Percentiles rank a stretch among this genome's conserved stretches.
phyloP scores from a whole-genome alignment of 2,888 invertebrate genomes.

The Oithona nana region DNA sequence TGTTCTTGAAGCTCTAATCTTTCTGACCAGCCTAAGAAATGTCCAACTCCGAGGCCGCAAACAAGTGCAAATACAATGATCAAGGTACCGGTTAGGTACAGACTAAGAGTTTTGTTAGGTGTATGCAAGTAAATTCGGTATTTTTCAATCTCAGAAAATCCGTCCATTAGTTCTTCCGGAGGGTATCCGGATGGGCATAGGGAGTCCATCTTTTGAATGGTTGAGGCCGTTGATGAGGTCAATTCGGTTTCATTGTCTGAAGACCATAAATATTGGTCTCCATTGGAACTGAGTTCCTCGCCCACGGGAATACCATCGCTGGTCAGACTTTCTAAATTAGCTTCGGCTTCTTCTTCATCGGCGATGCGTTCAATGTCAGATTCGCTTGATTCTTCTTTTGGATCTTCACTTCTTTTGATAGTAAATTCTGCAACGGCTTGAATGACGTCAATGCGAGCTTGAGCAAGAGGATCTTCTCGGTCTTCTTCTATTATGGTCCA shows the following conservation, averaged over 20 bases:
- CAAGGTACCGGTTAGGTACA: neutral
- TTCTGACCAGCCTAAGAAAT: constrained; percentile 10
- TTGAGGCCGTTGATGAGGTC: neutral
- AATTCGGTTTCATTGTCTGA: neutral
- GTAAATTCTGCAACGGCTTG: neutral
- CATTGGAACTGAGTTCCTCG: neutral
- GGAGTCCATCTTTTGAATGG: neutral
- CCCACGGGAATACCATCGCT: neutral
- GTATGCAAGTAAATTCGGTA: neutral
- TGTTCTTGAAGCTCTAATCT: neutral
- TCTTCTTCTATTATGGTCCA: constrained; percentile 1
- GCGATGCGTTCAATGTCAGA: neutral
- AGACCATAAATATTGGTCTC: neutral
- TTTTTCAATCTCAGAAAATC: neutral
- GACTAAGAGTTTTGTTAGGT: neutral
- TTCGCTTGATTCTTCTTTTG: too few species aligned
- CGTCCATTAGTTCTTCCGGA: neutral
- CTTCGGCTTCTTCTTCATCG: neutral
- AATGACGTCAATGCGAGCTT: neutral
- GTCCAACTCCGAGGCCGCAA: constrained; percentile 1
- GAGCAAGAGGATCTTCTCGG: neutral
- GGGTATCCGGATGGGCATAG: neutral
- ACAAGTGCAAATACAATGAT: neutral
- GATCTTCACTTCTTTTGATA: neutral
- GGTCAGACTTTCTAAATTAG: neutral